Percentiles rank a stretch among this genome's conserved stretches.
Conservation (phyloP, 2,113 vertebrate genomes). For the Terrapene triunguis region DNA sequence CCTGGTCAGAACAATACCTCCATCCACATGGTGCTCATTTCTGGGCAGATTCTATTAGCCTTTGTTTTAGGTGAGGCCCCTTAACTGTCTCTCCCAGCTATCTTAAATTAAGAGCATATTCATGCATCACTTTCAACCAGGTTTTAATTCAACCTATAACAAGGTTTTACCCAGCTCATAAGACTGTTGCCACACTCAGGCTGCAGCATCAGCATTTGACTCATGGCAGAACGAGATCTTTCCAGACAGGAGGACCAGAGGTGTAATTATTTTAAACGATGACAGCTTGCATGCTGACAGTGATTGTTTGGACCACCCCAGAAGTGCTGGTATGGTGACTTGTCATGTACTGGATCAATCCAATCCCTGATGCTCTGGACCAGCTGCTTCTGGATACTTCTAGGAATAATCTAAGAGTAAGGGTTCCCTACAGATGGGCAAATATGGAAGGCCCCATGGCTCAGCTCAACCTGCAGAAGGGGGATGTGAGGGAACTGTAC, state of each 20-base stretch:
- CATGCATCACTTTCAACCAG: background rate
- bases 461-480: background rate
- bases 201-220: background rate
- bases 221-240: background rate
- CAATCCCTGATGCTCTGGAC: background rate
- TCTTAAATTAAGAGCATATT: background rate
- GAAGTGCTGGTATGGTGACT: background rate
- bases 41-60: background rate
- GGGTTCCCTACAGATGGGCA: background rate
- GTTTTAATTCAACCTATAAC: background rate
- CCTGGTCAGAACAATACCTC: background rate
- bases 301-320: background rate
- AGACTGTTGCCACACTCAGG: background rate
- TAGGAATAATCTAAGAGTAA: background rate
- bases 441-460: background rate
- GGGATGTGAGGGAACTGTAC: background rate
- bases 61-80: background rate
- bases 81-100: background rate
- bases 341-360: background rate
- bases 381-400: background rate
- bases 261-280: background rate
- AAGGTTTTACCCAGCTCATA: background rate
- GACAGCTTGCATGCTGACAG: rapidly evolving
- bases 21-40: background rate
- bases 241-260: background rate